Evolutionary conservation across 1,140 invertebrate genomes (phyloP), one percentile per base, ranked within the genome.

Genomic region (Bicyclus anynana): DNA sequence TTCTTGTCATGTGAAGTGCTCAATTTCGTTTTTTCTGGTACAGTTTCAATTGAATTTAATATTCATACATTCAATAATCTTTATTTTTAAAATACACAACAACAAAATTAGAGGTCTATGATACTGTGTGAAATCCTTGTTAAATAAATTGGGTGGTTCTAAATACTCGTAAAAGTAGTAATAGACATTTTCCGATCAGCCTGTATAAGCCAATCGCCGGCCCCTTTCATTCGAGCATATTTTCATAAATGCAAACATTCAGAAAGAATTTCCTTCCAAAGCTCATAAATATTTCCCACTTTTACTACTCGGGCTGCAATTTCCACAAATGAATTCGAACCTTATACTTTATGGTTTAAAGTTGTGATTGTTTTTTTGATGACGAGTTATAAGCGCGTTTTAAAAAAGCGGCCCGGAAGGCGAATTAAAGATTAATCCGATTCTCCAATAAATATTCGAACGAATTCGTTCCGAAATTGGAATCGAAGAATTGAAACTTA

Each of bases 221-320:
- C 71, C 73, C 73, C 74, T 76, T 83, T 79, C 72, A 83, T 78
- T 79, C 63, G 68, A 87, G 80, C 84, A 87, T 87, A 87, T 87
- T 87, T 87, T 87, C 82, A 87, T 87, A 85, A 87, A 87, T 87
- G 84, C 82, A 87, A 85, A 87, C 82, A 85, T 84, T 87, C 78
- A 77, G 67, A 84, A 87, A 87, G 82, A 87, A 84, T 84, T 85
- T 84, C 80, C 80, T 83, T 78, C 72, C 70, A 87, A 84, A 84
- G 80, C 79, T 85, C 84, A 84, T 87, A 87, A 87, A 87, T 85
- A 85, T 80, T 80, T 74, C 75, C 79, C 82, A 81, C 77, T 84
- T 84, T 83, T 84, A 83, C 74, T 81, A 64, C 75, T 72, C 50
- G 65, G 59, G 65, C 62, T 37, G 42, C 18, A 60, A 44, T 29